These are phyloP conservation scores for Hemiscyllium ocellatum DNA, from an alignment of 2,113 vertebrate species.

Conservation along the genomic window DNA sequence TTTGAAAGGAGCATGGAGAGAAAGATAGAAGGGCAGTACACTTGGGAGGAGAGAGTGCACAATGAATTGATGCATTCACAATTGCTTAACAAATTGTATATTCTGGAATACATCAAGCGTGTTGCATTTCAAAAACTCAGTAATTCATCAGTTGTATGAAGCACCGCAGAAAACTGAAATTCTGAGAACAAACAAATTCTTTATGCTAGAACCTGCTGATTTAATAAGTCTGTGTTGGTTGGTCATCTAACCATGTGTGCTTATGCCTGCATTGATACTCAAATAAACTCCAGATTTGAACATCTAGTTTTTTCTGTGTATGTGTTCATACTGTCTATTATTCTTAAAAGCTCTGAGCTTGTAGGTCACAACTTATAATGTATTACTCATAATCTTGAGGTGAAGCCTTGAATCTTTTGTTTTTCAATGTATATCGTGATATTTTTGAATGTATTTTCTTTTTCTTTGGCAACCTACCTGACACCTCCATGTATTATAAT, in stretches of 20 bases:
- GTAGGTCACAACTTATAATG: neutral
- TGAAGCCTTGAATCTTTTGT: neutral
- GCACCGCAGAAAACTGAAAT: neutral
- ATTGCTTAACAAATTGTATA: neutral
- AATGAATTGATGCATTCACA: neutral
- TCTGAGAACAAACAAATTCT: neutral
- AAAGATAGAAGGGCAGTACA: too few relatives aligned
- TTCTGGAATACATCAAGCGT: neutral
- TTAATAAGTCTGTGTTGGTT: neutral
- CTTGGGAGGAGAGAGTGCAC: neutral
- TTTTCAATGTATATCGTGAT: neutral
- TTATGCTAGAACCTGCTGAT: neutral
- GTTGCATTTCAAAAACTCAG: neutral
- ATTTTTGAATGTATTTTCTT: neutral
- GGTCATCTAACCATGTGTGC: neutral
- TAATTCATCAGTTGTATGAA: neutral
- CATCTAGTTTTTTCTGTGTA: neutral
- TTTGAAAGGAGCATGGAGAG: too few relatives aligned
- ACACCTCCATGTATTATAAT: neutral
- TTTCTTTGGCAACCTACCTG: neutral
- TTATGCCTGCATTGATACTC: neutral
- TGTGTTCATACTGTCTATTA: neutral
- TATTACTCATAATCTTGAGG: neutral
- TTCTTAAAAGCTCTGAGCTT: neutral
- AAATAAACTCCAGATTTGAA: slow-evolving; percentile 6